phyloP scores from a whole-genome alignment of 2,888 invertebrate species.

The Pollenia griseotomentosa region DNA sequence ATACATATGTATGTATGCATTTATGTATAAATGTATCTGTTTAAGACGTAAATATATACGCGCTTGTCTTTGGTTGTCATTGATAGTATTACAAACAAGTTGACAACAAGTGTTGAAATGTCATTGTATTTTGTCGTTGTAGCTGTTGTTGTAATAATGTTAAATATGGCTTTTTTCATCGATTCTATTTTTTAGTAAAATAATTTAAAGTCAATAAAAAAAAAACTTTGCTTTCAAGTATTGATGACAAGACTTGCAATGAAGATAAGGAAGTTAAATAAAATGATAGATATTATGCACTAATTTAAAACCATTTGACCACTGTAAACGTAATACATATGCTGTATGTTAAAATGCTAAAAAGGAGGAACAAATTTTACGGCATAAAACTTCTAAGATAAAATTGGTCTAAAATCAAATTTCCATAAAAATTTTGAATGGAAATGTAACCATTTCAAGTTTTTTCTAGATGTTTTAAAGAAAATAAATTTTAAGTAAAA shows the following conservation, averaged over 20 bases:
- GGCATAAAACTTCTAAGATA: no score
- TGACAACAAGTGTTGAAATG: slow-evolving; percentile 73
- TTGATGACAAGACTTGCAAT: slow-evolving; percentile 4
- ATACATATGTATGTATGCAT: not conserved
- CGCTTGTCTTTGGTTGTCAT: slow-evolving; percentile 63
- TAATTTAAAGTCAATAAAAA: slow-evolving; percentile 21
- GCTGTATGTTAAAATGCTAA: no score
- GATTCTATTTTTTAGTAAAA: not conserved
- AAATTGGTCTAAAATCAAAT: no score
- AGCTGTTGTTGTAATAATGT: slow-evolving; percentile 28
- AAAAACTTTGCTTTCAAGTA: not conserved
- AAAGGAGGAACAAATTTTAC: no score
- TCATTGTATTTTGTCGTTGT: slow-evolving; percentile 48
- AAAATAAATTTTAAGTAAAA: no score
- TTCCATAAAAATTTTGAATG: no score
- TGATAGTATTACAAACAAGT: slow-evolving; percentile 68
- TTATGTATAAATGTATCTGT: not conserved
- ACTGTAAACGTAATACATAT: no score
- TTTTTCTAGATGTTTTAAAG: no score
- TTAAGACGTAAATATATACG: slow-evolving; percentile 10
- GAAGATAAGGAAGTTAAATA: not conserved
- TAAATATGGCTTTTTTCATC: not conserved
- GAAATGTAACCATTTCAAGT: no score
- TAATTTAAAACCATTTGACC: no score
- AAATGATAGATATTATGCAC: not conserved